Conservation (phyloP, 2,888 invertebrate genomes). For the Cephus rjabovi region DNA sequence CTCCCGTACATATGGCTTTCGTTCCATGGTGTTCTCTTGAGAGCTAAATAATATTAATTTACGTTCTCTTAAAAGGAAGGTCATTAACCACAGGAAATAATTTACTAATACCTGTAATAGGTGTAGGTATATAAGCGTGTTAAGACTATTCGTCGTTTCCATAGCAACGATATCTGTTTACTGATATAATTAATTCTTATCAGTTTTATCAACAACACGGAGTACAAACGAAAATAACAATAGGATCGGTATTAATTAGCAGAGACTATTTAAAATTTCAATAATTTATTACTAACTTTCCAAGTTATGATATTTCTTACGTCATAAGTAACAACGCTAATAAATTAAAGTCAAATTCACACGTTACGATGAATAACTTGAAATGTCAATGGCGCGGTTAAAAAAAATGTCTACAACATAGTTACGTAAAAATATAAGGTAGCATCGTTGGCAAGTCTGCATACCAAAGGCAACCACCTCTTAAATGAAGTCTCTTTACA, state of each 20-base stretch:
- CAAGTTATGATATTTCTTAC: background rate
- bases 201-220: background rate
- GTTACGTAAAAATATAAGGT: background rate
- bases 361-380: background rate
- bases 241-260: background rate
- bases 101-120: background rate
- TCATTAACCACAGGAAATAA: background rate
- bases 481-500: slow-evolving; percentile 45
- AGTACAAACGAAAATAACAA: background rate
- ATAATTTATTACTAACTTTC: background rate
- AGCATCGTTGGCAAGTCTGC: slow-evolving; percentile 19
- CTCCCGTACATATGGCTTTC: slow-evolving; percentile 7
- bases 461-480: slow-evolving; percentile 28
- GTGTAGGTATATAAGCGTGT: background rate
- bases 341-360: background rate
- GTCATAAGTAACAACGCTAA: background rate
- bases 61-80: background rate
- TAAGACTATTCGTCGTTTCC: background rate
- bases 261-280: background rate
- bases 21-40: background rate
- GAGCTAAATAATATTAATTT: background rate
- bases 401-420: background rate
- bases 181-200: background rate
- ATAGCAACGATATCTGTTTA: background rate
- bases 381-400: background rate